phyloP scores from a whole-genome alignment of 2,113 vertebrate genomes.

The Pluvialis apricaria region DNA sequence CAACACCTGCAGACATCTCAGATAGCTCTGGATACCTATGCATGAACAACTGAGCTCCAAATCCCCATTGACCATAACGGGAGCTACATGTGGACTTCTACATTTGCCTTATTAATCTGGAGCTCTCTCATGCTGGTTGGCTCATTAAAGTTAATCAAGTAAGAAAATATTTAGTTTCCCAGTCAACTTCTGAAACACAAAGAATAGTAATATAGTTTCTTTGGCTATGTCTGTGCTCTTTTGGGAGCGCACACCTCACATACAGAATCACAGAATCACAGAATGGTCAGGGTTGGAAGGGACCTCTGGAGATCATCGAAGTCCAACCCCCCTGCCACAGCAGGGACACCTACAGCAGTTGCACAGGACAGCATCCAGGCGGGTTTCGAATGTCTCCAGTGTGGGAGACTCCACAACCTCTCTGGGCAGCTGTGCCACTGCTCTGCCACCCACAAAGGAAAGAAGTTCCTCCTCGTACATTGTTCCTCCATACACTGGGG shows the following conservation, averaged over 20 bases:
- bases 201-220: not conserved
- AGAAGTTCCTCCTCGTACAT: too few species aligned
- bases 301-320: too few species aligned
- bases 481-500: not conserved
- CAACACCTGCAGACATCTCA: not conserved
- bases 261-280: too few species aligned
- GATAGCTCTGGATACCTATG: not conserved
- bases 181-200: not conserved
- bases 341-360: too few species aligned
- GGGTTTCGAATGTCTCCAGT: too few species aligned
- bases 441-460: too few species aligned
- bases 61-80: not conserved
- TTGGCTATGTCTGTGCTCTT: not conserved
- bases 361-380: too few species aligned
- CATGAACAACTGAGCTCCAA: not conserved
- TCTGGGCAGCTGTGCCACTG: too few species aligned
- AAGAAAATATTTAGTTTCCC: not conserved
- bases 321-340: too few species aligned
- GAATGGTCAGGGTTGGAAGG: too few species aligned
- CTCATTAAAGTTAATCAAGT: not conserved
- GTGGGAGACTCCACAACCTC: too few species aligned
- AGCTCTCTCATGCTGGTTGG: not conserved
- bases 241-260: not conserved
- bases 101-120: not conserved
- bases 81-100: not conserved